phyloP scores from a whole-genome alignment of 2,888 invertebrate genomes.

The Tenthredo distinguenda region DNA sequence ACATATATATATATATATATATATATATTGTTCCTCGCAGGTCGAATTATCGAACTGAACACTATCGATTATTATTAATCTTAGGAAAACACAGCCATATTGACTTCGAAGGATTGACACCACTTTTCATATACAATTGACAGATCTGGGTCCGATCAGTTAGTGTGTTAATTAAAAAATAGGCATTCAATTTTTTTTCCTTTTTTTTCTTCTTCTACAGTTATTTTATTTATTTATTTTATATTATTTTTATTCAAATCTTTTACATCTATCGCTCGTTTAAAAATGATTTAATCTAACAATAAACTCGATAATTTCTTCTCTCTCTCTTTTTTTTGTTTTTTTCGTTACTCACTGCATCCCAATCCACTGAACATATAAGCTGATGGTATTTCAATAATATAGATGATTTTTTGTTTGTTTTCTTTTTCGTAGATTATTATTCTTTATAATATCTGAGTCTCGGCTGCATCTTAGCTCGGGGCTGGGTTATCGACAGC shows the following conservation, averaged over 20 bases:
- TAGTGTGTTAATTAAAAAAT: constrained; percentile 36
- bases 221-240: neutral
- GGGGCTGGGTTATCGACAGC: constrained; percentile 63
- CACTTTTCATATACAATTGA: constrained; percentile 62
- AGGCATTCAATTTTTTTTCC: constrained; percentile 49
- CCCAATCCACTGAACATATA: constrained; percentile 50
- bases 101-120: constrained; percentile 62
- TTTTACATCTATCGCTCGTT: neutral
- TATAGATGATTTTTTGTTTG: neutral
- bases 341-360: constrained; percentile 52
- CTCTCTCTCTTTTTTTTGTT: constrained; percentile 48
- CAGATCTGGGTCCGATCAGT: constrained; percentile 44
- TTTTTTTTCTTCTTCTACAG: neutral
- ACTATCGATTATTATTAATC: constrained; percentile 71
- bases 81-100: constrained; percentile 66
- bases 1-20: neutral
- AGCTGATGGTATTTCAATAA: constrained; percentile 52
- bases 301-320: constrained; percentile 52
- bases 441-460: constrained; percentile 52
- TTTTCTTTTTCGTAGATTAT: constrained; percentile 56
- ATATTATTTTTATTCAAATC: neutral
- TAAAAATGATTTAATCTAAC: constrained; percentile 49
- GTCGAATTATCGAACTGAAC: constrained; percentile 60
- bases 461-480: constrained; percentile 68
- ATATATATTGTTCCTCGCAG: constrained; percentile 24